Conservation (phyloP, 1,140 invertebrate species). For the Bombyx mandarina region DNA sequence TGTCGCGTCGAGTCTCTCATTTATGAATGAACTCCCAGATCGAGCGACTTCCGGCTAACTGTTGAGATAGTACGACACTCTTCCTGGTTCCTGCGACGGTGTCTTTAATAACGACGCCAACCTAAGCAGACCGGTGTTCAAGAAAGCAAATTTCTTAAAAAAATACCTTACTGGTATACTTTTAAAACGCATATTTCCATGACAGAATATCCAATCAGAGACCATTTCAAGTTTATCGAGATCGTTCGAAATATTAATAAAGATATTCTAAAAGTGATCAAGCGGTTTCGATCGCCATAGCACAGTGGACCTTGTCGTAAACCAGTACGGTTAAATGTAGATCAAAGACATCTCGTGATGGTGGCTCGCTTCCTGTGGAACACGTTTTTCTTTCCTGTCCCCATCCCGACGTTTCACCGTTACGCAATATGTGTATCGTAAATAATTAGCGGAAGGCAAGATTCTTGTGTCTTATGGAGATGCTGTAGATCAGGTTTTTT, state of each 20-base stretch:
- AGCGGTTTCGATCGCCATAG: slow-evolving; percentile 15
- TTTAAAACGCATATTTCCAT: slow-evolving; percentile 32
- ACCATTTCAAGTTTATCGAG: slow-evolving; percentile 52
- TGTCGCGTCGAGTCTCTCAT: slow-evolving; percentile 52
- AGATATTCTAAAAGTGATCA: slow-evolving; percentile 59
- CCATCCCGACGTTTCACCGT: slow-evolving; percentile 69
- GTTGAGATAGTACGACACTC: slow-evolving; percentile 70
- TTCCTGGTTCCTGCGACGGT: slow-evolving; percentile 69
- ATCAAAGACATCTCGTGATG: slow-evolving; percentile 23
- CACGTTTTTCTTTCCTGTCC: slow-evolving; percentile 57
- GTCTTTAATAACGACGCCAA: slow-evolving; percentile 62
- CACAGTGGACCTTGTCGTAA: slow-evolving; percentile 30
- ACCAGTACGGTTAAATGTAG: slow-evolving; percentile 26
- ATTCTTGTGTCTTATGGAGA: slow-evolving; percentile 68
- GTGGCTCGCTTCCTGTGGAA: slow-evolving; percentile 52
- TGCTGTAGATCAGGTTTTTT: slow-evolving; percentile 60
- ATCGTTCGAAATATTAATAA: slow-evolving; percentile 62
- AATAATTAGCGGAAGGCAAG: slow-evolving; percentile 70
- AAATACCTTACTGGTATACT: slow-evolving; percentile 12
- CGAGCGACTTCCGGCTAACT: slow-evolving; percentile 68
- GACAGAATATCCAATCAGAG: slow-evolving; percentile 34
- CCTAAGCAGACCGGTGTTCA: slow-evolving; percentile 43
- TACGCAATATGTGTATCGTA: slow-evolving; percentile 71
- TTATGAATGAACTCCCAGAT: slow-evolving; percentile 71
- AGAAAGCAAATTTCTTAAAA: slow-evolving; percentile 7